phyloP scores from a whole-genome alignment of 1,140 invertebrate genomes.

The Temnothorax curvispinosus region DNA sequence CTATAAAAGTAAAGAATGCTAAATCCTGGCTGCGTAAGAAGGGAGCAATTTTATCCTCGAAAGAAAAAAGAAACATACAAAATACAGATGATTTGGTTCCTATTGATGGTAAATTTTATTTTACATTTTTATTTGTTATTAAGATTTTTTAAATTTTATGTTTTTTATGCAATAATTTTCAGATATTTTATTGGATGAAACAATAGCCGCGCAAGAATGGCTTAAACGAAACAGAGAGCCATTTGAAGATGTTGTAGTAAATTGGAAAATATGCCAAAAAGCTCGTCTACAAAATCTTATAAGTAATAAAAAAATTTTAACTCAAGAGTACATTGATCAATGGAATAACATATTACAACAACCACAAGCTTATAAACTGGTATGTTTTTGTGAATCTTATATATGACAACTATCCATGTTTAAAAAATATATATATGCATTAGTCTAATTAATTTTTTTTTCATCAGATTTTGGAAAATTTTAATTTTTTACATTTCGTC shows the following conservation, averaged over 20 bases:
- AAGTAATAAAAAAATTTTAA: neutral
- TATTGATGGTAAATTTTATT: neutral
- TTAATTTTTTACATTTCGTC: too few species aligned
- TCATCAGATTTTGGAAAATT: too few species aligned
- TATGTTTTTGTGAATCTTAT: too few species aligned
- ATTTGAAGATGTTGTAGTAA: neutral
- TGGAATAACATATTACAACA: too few species aligned
- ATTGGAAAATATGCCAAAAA: slow-evolving; percentile 1
- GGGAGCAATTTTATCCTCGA: neutral
- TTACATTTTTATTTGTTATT: neutral
- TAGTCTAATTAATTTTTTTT: too few species aligned
- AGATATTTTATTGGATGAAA: neutral
- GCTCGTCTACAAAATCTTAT: neutral
- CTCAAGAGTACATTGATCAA: neutral
- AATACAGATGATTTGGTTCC: neutral
- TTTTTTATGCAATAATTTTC: neutral
- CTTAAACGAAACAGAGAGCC: slow-evolving; percentile 12
- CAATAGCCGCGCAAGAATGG: neutral
- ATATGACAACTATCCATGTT: too few species aligned
- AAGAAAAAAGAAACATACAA: neutral
- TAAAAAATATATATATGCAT: too few species aligned
- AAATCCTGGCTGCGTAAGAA: neutral
- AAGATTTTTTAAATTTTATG: neutral
- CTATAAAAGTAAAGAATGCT: neutral
- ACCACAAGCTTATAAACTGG: too few species aligned